Evolutionary conservation across 2,113 vertebrate genomes (phyloP).

Genomic region (Elephas maximus): DNA sequence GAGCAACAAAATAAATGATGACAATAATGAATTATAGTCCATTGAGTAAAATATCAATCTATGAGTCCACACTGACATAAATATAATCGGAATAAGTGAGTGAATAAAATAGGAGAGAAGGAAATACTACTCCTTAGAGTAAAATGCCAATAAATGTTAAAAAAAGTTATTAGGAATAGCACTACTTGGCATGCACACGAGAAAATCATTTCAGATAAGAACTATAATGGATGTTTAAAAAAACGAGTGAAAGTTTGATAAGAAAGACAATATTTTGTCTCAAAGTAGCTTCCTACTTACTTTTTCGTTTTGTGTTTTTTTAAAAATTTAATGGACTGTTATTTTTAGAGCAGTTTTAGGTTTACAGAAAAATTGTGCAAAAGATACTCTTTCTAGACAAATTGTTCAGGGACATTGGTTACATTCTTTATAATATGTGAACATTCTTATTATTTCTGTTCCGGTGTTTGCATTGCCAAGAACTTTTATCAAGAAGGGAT

Average conservation of each 20-base stretch:
- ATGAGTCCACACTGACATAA: background rate
- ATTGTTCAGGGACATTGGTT: no score
- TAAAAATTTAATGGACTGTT: background rate
- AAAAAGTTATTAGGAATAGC: background rate
- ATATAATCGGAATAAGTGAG: background rate
- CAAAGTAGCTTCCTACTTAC: background rate
- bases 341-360: background rate
- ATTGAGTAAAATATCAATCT: background rate
- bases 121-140: background rate
- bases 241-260: background rate
- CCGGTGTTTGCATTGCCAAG: no score
- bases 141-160: background rate
- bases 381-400: no score
- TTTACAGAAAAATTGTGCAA: background rate
- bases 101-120: background rate
- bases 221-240: background rate
- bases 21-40: background rate
- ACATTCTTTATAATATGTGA: no score
- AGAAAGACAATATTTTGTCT: background rate
- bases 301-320: background rate
- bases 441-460: no score
- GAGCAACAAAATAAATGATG: background rate
- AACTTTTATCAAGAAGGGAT: no score
- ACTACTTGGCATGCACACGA: background rate
- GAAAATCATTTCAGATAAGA: background rate